A percentile compares a stretch with the other conserved stretches of the same genome.
Evolutionary conservation across 2,797 vertebrate species (phyloP).

Genomic region (Trichosurus vulpecula): DNA sequence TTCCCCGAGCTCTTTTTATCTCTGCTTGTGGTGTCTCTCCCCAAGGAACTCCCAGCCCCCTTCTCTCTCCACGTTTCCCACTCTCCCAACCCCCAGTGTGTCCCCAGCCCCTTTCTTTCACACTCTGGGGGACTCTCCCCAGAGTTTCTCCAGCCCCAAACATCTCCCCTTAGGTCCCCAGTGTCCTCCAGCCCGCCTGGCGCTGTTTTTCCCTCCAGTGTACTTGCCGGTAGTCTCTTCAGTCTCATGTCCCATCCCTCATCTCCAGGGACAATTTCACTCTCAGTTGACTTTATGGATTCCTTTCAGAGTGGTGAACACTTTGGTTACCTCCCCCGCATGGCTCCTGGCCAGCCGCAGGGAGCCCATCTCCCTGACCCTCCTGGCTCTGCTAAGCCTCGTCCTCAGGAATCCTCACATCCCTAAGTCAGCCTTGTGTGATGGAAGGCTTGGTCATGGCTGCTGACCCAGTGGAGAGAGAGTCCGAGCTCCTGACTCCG

Average conservation of each 20-base stretch:
- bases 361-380: neutral
- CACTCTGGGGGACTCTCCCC: neutral
- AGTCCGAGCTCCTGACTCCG: neutral
- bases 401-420: neutral
- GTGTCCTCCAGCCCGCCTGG: neutral
- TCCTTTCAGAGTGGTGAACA: constrained; percentile 17
- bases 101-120: neutral
- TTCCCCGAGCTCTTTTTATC: neutral
- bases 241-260: constrained; percentile 25
- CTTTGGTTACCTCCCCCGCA: neutral
- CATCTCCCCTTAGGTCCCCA: neutral
- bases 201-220: neutral
- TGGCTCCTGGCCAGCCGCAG: neutral
- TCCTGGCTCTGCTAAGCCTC: neutral
- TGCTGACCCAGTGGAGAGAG: neutral
- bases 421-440: neutral
- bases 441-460: neutral
- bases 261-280: neutral
- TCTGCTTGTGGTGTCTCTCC: neutral
- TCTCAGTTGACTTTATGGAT: neutral
- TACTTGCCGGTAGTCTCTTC: neutral
- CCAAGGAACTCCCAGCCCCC: too few relatives aligned
- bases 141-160: neutral
- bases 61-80: neutral
- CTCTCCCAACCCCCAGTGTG: neutral